Percentiles rank a stretch among this genome's conserved stretches.
phyloP scores from a whole-genome alignment of 64 coral and sea anemone genomes.

The Dendronephthya gigantea region DNA sequence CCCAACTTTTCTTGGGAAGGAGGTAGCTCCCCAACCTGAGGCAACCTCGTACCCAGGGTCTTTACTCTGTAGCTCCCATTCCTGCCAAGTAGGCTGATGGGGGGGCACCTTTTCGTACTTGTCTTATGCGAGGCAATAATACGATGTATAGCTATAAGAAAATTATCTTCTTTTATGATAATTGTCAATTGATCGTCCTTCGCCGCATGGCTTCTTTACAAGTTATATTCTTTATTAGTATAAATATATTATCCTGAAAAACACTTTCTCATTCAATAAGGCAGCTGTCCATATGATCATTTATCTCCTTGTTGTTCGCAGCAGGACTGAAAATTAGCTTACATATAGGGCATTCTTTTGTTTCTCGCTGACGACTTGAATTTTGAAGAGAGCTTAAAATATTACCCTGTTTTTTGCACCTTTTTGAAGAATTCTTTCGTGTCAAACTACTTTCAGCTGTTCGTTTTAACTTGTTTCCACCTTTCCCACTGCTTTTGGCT shows the following conservation, averaged over 20 bases:
- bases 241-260: not conserved
- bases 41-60: no score
- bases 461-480: not conserved
- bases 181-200: no score
- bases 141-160: no score
- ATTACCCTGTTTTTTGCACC: not conserved
- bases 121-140: no score
- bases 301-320: slow-evolving; percentile 60
- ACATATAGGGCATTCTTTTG: slow-evolving; percentile 69
- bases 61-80: no score
- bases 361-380: not conserved
- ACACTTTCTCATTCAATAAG: slow-evolving; percentile 45
- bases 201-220: no score
- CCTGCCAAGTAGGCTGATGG: no score
- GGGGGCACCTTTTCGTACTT: no score
- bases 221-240: not conserved
- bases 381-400: not conserved
- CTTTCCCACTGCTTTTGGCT: not conserved
- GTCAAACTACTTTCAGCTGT: not conserved
- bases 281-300: slow-evolving; percentile 77
- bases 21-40: no score
- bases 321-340: slow-evolving; percentile 42
- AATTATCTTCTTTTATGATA: no score
- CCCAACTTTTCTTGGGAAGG: no score
- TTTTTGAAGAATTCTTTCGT: not conserved